Conservation (phyloP, 1,140 invertebrate genomes). For the Euglossa dilemma region DNA sequence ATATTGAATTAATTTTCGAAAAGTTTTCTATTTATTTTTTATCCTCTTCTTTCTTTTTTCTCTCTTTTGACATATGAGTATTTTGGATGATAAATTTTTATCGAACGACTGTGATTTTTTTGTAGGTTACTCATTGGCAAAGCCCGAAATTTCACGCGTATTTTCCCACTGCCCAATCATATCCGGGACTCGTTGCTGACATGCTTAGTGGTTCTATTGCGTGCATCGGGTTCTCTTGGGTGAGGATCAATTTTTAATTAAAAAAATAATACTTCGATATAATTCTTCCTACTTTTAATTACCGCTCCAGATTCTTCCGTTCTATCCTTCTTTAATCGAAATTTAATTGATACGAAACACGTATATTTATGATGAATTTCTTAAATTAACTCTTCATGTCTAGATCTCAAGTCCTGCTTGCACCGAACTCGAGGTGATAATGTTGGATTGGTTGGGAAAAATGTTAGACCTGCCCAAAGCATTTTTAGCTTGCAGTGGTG, state of each 20-base stretch:
- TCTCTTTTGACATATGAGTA: background rate
- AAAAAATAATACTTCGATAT: background rate
- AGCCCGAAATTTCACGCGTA: constrained; percentile 99
- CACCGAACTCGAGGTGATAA: constrained; percentile 98
- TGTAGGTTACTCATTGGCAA: constrained; percentile 96
- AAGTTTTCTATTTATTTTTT: no score
- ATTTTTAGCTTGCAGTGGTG: constrained; percentile 91
- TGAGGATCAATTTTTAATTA: constrained; percentile 75
- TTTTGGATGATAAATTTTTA: background rate
- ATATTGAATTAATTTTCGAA: background rate
- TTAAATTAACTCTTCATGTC: constrained; percentile 44
- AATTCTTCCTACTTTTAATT: no score
- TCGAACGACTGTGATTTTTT: background rate
- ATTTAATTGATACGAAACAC: no score
- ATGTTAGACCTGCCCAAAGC: constrained; percentile 95
- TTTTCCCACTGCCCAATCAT: constrained; percentile 98
- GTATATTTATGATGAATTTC: no score
- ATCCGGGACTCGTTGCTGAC: constrained; percentile 96
- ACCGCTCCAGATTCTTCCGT: no score
- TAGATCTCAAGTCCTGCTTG: constrained; percentile 98
- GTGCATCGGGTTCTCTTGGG: constrained; percentile 95
- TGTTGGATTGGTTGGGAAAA: constrained; percentile 98
- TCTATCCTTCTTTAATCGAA: no score
- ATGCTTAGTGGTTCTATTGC: constrained; percentile 97
- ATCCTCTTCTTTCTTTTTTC: no score